Percentiles rank a stretch among this genome's conserved stretches.
Evolutionary conservation across 2,888 invertebrate species (phyloP).

Genomic region (Stegana nigrithorax): DNA sequence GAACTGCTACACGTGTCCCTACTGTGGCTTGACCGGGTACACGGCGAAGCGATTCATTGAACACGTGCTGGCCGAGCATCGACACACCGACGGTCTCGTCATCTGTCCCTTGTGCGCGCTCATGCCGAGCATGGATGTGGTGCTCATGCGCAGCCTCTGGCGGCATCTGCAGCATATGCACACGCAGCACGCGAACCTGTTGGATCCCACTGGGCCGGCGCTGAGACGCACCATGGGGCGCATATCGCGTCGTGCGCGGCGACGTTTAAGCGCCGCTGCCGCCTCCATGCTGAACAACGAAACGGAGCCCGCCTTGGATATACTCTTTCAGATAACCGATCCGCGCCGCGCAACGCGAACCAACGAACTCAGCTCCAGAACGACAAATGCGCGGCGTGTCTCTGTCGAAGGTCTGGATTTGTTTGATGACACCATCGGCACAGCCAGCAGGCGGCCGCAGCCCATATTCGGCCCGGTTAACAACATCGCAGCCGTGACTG

Average conservation of each 20-base stretch:
- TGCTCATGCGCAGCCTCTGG: conserved; percentile 39
- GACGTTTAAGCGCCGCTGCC: conserved; percentile 24
- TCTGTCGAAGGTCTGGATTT: neutral
- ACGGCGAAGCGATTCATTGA: conserved; percentile 48
- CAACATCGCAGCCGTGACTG: neutral
- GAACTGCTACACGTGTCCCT: conserved; percentile 49
- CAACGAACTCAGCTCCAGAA: neutral
- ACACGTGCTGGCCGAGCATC: conserved; percentile 39
- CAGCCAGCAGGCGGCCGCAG: neutral
- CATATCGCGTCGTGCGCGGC: conserved; percentile 33
- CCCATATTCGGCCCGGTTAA: neutral
- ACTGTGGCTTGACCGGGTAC: conserved; percentile 38
- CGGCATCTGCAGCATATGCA: conserved; percentile 44
- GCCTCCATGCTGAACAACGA: conserved; percentile 3
- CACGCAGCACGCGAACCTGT: conserved; percentile 47
- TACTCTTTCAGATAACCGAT: conserved; percentile 39
- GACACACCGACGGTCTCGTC: conserved; percentile 35
- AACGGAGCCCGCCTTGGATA: conserved; percentile 29
- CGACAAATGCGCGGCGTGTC: neutral
- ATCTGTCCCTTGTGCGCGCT: conserved; percentile 48
- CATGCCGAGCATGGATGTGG: conserved; percentile 38
- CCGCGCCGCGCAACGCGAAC: conserved; percentile 31
- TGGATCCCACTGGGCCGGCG: conserved; percentile 43
- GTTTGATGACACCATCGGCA: neutral
- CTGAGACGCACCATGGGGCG: conserved; percentile 28